Evolutionary conservation across 2,113 vertebrate species (phyloP), one percentile per base, ranked within the genome.

Genomic region (Gorsachius goisagi): DNA sequence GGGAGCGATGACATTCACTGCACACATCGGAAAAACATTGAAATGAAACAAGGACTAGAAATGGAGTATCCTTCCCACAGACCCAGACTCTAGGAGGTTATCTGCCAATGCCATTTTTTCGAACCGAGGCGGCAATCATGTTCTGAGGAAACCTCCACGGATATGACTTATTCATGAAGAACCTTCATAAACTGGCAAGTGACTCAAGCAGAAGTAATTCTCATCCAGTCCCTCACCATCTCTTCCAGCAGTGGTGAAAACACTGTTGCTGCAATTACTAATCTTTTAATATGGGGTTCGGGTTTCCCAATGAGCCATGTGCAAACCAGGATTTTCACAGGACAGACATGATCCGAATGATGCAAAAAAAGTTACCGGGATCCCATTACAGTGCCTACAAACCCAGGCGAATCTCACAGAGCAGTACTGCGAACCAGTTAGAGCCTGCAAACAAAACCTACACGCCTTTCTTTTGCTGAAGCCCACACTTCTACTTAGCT

Each of bases 101-200:
- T 52, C 37, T 76, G 62, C 26, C 53, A 37, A 15, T 49, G 73
- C 27, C n/a, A 15, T 66, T 85, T 82, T 94, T 90, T 32, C 52
- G 13, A 86, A 52, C 52, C 8, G n/a, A 80, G 53, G 66, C 32
- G 16, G 66, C 73, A 93, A 75, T 79, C 56, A 15, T 47, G 41
- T 74, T 69, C 67, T 28, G 37, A 92, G 39, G 73, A 92, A 95
- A 71, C 41, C 77, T 75, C 56, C 20, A 59, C 0, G 9, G 72
- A 67, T 55, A 90, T 80, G 73, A 92, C 44, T 76, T 92, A 87
- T 92, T 95, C 78, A 84, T 80, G 73, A 90, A 90, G 63, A 76
- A 60, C 73, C 78, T 88, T 62, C 84, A 75, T 80, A 84, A 92
- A 94, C 74, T 30, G 47, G 86, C 52, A 74, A 79, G 82, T 52